phyloP scores from a whole-genome alignment of 2,797 vertebrate species.

The Sorex maritimensis region DNA sequence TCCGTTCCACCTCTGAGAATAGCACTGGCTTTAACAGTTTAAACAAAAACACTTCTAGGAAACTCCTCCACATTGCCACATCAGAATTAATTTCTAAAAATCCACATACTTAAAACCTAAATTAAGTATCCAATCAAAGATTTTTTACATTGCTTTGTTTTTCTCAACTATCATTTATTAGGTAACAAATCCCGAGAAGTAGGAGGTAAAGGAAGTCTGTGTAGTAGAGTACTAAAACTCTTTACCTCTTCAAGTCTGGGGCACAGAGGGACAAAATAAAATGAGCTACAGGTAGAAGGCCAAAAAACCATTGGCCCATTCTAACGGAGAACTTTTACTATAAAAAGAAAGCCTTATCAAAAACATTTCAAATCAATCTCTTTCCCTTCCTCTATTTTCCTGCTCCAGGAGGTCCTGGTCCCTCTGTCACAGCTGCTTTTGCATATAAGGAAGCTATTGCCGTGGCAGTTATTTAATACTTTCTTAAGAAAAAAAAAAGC shows the following conservation, averaged over 20 bases:
- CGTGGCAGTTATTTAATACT: neutral
- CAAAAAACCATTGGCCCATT: neutral
- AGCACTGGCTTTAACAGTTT: neutral
- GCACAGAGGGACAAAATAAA: neutral
- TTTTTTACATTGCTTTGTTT: neutral
- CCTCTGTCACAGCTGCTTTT: neutral
- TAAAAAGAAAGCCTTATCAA: conserved; percentile 4
- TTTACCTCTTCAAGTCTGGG: neutral
- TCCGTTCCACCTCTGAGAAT: neutral
- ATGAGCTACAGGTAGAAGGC: neutral
- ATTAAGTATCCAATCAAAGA: neutral
- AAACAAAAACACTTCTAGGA: neutral
- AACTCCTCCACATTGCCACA: neutral
- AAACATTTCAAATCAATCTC: neutral
- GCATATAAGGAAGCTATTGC: neutral
- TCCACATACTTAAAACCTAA: neutral
- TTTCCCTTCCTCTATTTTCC: neutral
- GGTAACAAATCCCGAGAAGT: neutral
- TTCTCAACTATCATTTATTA: neutral
- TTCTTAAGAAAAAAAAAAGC: neutral
- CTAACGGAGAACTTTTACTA: neutral
- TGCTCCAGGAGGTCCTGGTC: neutral
- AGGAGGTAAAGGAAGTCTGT: neutral
- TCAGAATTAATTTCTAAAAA: neutral
- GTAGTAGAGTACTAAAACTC: neutral